Evolutionary conservation across 2,888 invertebrate species (phyloP).

Genomic region (Leptinotarsa peninsularis): DNA sequence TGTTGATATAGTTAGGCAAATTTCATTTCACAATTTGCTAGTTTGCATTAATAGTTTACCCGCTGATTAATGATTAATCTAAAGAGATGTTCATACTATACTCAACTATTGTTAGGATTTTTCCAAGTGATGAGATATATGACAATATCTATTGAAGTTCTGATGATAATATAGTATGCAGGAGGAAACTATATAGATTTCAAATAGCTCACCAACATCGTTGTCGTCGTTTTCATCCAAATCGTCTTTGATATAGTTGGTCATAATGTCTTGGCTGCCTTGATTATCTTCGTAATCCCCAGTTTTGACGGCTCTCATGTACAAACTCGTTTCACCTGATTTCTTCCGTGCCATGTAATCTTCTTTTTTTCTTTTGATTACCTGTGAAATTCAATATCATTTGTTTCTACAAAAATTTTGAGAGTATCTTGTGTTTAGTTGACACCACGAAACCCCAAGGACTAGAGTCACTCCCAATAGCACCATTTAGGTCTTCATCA

Average conservation of each 20-base stretch:
- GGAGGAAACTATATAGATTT: background rate
- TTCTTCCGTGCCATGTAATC: conserved; percentile 72
- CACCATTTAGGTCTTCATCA: too few species aligned
- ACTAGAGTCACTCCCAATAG: too few species aligned
- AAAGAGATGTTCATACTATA: too few species aligned
- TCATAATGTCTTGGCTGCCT: conserved; percentile 40
- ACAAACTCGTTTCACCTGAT: conserved; percentile 48
- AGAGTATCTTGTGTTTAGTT: too few species aligned
- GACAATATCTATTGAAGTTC: background rate
- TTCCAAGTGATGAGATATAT: too few species aligned
- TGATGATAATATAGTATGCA: background rate
- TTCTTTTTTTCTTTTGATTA: conserved; percentile 80
- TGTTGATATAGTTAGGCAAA: too few species aligned
- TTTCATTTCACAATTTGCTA: too few species aligned
- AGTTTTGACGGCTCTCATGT: conserved; percentile 45
- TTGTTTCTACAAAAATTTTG: too few species aligned
- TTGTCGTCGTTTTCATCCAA: conserved; percentile 80
- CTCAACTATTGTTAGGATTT: too few species aligned
- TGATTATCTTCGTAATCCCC: conserved; percentile 35
- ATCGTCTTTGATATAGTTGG: conserved; percentile 75
- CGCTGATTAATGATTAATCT: too few species aligned
- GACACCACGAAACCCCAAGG: too few species aligned
- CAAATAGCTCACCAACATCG: conserved; percentile 72
- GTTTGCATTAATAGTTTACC: too few species aligned
- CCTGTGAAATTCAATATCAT: conserved; percentile 59